Evolutionary conservation across 2,113 vertebrate genomes (phyloP), one percentile per base, ranked within the genome.

Genomic region (Periophthalmodon schlosseri): DNA sequence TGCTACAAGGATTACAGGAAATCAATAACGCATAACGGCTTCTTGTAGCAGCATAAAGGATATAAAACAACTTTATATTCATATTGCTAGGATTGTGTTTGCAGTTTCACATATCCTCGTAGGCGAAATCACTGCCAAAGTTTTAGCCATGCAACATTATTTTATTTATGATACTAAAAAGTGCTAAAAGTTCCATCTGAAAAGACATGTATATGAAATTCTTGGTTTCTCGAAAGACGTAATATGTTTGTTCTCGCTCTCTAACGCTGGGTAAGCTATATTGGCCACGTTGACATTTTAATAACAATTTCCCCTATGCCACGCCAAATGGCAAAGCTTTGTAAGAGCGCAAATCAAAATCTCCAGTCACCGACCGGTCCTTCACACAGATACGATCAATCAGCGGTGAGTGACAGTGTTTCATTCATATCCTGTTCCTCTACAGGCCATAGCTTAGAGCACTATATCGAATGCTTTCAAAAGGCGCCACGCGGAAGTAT

Each of bases 361-460:
- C 7, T 72, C n/a, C 58, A 69, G 68, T 47, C 68, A 67, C 56
- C n/a, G 8, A 23, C 18, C 21, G 36, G n/a, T 47, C 10, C 64
- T 36, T 18, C 18, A 20, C 34, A 60, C 64, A 39, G 46, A 74
- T 72, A 64, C 33, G 47, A 79, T 73, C 78, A 68, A 76, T 72
- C 58, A 76, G 28, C 7, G 70, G 23, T 23, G 47, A 76, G 63
- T 56, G 58, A 18, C 28, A 69, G 66, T 23, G 33, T 18, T 73
- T 75, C 75, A 74, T 63, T 77, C 49, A 77, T 71, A 77, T 75
- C 65, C 70, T 57, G 28, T 54, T 68, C 44, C 14, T 34, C 52
- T 15, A 34, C n/a, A 9, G 47, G 18, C 0, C 52, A 14, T 11
- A 47, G 70, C 60, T 69, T 47, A 63, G n/a, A 33, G 65, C 58